These are phyloP conservation scores for Mola mola DNA, from an alignment of 2,113 vertebrate genomes.

Conservation along the genomic window DNA sequence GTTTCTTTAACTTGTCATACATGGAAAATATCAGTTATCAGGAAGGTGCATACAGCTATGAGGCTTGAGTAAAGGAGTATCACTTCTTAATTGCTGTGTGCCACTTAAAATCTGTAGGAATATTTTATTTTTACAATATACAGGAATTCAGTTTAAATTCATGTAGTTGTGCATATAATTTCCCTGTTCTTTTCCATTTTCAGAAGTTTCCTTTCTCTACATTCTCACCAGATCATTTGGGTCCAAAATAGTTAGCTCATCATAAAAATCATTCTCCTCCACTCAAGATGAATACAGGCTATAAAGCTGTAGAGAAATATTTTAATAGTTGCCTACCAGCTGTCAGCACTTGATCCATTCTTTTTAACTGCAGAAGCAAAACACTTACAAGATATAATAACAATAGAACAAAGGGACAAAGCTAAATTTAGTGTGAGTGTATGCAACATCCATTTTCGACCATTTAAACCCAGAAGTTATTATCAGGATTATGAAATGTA, in stretches of 20 bases:
- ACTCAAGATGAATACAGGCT: constrained; percentile 19
- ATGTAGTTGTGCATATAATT: constrained; percentile 4
- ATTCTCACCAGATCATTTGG: constrained; percentile 26
- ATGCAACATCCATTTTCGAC: constrained; percentile 19
- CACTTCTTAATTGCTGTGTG: no score
- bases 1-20: constrained; percentile 17
- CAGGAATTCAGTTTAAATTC: no score
- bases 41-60: not conserved
- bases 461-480: constrained; percentile 18
- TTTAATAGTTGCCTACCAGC: constrained; percentile 56
- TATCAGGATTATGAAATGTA: constrained; percentile 21
- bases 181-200: constrained; percentile 29
- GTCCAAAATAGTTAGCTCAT: constrained; percentile 38
- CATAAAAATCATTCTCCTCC: constrained; percentile 32
- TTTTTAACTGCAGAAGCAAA: constrained; percentile 26
- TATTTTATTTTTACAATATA: constrained; percentile 18
- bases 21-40: constrained; percentile 1
- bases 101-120: no score
- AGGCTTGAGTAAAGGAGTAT: no score
- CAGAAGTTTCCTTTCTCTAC: constrained; percentile 34
- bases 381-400: constrained; percentile 32
- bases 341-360: constrained; percentile 52
- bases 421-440: constrained; percentile 22
- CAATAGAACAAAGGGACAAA: constrained; percentile 47
- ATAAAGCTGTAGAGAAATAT: constrained; percentile 42